These are phyloP conservation scores for Sepioteuthis lessoniana DNA, from an alignment of 2,888 invertebrate species.

Conservation along the genomic window DNA sequence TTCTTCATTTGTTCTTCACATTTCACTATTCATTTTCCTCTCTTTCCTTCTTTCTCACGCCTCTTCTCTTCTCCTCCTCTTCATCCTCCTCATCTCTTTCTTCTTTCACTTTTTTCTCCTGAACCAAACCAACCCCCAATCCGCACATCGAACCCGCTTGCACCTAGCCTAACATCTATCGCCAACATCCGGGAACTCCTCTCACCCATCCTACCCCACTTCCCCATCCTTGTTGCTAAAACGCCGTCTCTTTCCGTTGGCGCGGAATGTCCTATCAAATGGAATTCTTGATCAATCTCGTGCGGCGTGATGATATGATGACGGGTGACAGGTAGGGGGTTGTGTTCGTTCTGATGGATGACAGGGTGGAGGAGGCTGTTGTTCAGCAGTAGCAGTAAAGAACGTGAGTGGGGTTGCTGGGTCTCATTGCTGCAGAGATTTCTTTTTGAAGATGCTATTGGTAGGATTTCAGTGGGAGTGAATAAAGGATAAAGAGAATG, in stretches of 20 bases:
- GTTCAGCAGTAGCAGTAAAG: neutral
- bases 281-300: slow-evolving; percentile 33
- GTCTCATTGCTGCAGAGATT: too few relatives aligned
- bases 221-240: neutral
- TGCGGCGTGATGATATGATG: neutral
- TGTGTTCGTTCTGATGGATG: neutral
- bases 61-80: neutral
- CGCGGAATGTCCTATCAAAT: neutral
- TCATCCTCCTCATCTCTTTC: neutral
- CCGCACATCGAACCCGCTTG: neutral
- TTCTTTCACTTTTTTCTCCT: neutral
- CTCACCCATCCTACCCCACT: neutral
- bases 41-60: too few relatives aligned
- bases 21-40: too few relatives aligned
- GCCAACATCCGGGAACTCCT: neutral
- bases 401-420: neutral
- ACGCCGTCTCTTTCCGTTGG: neutral
- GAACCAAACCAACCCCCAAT: neutral
- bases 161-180: neutral
- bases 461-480: neutral
- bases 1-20: too few relatives aligned
- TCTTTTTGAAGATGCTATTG: neutral
- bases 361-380: neutral
- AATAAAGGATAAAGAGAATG: neutral
- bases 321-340: neutral